A percentile compares a stretch with the other conserved stretches of the same genome.
Evolutionary conservation across 2,888 invertebrate species (phyloP).

Genomic region (Lepidocyrtoides sp.): DNA sequence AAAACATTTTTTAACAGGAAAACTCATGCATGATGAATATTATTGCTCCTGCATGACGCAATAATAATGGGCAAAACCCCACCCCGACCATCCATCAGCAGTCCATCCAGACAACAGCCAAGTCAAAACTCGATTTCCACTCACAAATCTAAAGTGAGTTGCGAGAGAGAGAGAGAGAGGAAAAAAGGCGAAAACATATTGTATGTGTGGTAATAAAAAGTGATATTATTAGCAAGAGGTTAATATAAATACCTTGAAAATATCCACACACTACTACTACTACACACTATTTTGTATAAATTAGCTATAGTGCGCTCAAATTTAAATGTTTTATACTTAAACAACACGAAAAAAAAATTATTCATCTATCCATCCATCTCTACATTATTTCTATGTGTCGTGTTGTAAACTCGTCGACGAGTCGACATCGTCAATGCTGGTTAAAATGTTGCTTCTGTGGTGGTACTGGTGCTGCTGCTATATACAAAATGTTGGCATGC

Average conservation of each 20-base stretch:
- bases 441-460: conserved; percentile 47
- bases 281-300: conserved; percentile 31
- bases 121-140: conserved; percentile 66
- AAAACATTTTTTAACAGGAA: conserved; percentile 28
- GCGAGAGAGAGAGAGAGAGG: neutral
- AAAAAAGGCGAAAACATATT: conserved; percentile 13
- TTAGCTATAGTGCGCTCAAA: conserved; percentile 16
- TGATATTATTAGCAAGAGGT: conserved; percentile 31
- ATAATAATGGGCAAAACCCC: conserved; percentile 80
- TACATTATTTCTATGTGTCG: neutral
- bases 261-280: conserved; percentile 20
- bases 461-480: neutral
- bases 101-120: conserved; percentile 73
- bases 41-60: conserved; percentile 81
- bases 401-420: conserved; percentile 55
- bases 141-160: neutral
- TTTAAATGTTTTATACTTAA: conserved; percentile 20
- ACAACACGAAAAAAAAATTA: conserved; percentile 12
- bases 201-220: conserved; percentile 41
- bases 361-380: conserved; percentile 38
- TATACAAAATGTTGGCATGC: neutral
- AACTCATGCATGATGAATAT: conserved; percentile 75
- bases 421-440: conserved; percentile 49
- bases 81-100: conserved; percentile 80
- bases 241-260: conserved; percentile 46